Base-by-base conservation (phyloP, 2,797 vertebrate genomes). In the Masticophis lateralis region DNA sequence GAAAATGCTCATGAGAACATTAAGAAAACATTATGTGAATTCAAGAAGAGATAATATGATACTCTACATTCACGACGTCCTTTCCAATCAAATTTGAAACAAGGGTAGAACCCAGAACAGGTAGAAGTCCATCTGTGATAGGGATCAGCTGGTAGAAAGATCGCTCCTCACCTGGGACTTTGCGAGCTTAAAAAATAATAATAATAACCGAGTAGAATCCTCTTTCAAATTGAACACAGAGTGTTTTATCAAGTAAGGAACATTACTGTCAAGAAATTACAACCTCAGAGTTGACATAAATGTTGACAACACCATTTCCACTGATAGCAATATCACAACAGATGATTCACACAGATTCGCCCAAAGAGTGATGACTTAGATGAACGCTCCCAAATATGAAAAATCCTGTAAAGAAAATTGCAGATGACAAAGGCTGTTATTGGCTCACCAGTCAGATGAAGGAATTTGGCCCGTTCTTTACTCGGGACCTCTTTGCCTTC, bases 191-290 rank as follows among this genome's bases (percentile, higher is more conserved):
- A 95, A 3, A 91, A 88, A 87, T 2, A 32, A 63, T 11, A 28
- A 63, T 3, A 63, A 63, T 0, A 13, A 91, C 16, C 11, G 86
- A 91, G 6, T 93, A 94, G 89, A 88, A 95, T 83, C 16, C 94
- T 96, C 93, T 22, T 60, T 93, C 96, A 96, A 83, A 14, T 25
- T 94, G 92, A 97, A 92, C 53, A 93, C 91, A 95, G 95, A 90
- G 96, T 95, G 93, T 96, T 98, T 93, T 91, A 97, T 97, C 96
- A 98, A 97, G 89, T 32, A 66, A 95, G 57, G 95, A 96, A 96
- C 96, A 96, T 97, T 96, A 96, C 95, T 97, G 96, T 96, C 97
- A 97, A 96, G 97, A 97, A 98, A 97, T 97, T 96, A 97, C 96
- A 97, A 95, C 93, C 94, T 97, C 96, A 91, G 92, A 87, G 1